Evolutionary conservation across 2,113 vertebrate species (phyloP).

Genomic region (Campylomormyrus numenius): DNA sequence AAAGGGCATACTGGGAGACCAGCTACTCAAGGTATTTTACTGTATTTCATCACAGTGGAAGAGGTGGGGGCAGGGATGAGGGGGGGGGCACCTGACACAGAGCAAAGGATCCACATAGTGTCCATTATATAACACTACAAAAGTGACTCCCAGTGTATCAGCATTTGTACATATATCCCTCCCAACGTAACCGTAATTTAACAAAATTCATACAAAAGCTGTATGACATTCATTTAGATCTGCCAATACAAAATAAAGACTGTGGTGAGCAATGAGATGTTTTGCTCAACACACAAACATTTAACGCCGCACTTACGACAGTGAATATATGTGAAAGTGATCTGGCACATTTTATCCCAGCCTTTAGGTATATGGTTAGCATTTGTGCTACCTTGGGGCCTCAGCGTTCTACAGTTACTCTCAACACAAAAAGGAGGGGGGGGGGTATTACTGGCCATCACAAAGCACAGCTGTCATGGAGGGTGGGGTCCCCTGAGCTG

Average conservation of each 20-base stretch:
- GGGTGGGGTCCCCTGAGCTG: conserved; percentile 26
- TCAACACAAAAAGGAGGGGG: background rate
- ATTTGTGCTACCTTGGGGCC: background rate
- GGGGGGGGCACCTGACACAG: background rate
- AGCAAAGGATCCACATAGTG: background rate
- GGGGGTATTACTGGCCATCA: background rate
- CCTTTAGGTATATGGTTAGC: background rate
- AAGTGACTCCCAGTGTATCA: background rate
- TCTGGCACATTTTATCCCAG: background rate
- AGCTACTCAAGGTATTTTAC: background rate
- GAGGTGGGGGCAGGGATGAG: background rate
- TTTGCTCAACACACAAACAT: background rate
- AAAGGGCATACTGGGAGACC: conserved; percentile 13
- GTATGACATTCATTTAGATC: background rate
- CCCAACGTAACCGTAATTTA: background rate
- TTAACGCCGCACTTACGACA: background rate
- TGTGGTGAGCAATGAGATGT: background rate
- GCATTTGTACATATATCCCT: background rate
- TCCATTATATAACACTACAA: background rate
- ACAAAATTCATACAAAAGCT: background rate
- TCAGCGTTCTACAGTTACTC: background rate
- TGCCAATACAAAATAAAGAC: background rate
- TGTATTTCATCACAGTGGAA: background rate
- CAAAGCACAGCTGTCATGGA: conserved; percentile 36
- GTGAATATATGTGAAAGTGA: background rate